Evolutionary conservation across 2,113 vertebrate species (phyloP).

Genomic region (Tylochromis polylepis): DNA sequence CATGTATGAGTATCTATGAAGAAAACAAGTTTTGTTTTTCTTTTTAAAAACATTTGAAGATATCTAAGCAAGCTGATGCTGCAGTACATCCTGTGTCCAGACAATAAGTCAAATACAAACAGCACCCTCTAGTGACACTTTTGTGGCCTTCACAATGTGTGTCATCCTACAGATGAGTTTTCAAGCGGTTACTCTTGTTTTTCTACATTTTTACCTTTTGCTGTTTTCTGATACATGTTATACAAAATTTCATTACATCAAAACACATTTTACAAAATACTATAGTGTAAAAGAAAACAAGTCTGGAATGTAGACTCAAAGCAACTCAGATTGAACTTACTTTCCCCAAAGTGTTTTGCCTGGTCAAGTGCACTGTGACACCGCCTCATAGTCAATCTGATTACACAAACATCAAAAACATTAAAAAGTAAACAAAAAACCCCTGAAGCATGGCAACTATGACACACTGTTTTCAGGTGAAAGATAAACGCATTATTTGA

Average conservation of each 20-base stretch:
- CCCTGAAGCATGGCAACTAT: neutral
- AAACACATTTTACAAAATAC: neutral
- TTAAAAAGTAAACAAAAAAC: neutral
- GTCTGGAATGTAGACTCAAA: neutral
- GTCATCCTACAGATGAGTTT: neutral
- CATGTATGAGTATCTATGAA: neutral
- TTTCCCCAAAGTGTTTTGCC: constrained; percentile 71
- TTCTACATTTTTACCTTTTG: neutral
- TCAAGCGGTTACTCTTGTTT: neutral
- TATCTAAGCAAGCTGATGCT: neutral
- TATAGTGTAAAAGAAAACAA: neutral
- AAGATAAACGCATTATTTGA: neutral
- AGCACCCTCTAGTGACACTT: neutral
- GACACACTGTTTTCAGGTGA: neutral
- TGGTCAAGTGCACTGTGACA: constrained; percentile 88
- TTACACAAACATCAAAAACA: neutral
- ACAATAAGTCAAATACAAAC: neutral
- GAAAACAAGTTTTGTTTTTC: neutral
- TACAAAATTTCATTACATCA: neutral
- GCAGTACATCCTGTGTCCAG: neutral
- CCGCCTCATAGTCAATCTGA: constrained; percentile 81
- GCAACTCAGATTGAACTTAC: constrained; percentile 61
- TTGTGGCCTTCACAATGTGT: neutral
- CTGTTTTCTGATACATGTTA: neutral
- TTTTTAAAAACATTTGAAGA: neutral